These are phyloP conservation scores for Tetranychus truncatus DNA, from an alignment of 2,888 invertebrate genomes.

Conservation along the genomic window DNA sequence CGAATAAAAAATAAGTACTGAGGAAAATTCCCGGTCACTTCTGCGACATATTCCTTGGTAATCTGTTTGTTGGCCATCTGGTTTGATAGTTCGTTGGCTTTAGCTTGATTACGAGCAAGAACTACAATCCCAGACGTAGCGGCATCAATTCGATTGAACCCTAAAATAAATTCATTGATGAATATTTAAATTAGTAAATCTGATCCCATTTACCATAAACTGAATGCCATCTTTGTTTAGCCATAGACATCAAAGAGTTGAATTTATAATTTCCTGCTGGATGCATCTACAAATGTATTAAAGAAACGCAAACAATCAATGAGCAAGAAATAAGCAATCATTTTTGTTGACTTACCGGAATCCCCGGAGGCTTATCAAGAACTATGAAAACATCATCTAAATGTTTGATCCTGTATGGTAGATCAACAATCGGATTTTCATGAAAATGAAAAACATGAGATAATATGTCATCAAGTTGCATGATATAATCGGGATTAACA, in stretches of 20 bases:
- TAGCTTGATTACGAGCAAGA: slow-evolving; percentile 79
- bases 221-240: slow-evolving; percentile 50
- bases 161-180: slow-evolving; percentile 26
- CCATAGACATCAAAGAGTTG: slow-evolving; percentile 87
- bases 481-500: slow-evolving; percentile 70
- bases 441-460: slow-evolving; percentile 92
- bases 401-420: slow-evolving; percentile 84
- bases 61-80: slow-evolving; percentile 80
- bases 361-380: slow-evolving; percentile 98
- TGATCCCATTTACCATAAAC: slow-evolving; percentile 50
- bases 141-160: slow-evolving; percentile 85
- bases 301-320: neutral
- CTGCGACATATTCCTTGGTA: slow-evolving; percentile 86
- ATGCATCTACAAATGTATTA: slow-evolving; percentile 52
- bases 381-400: slow-evolving; percentile 97
- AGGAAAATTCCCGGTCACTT: slow-evolving; percentile 82
- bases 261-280: slow-evolving; percentile 94
- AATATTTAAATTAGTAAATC: slow-evolving; percentile 58
- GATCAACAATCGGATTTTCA: slow-evolving; percentile 94
- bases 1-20: slow-evolving; percentile 41
- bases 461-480: slow-evolving; percentile 78
- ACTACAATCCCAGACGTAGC: slow-evolving; percentile 82
- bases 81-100: slow-evolving; percentile 82
- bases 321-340: neutral
- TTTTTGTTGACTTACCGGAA: slow-evolving; percentile 56